A percentile compares a stretch with the other conserved stretches of the same genome.
Evolutionary conservation across 1,140 invertebrate species (phyloP).

Genomic region (Calosoma granatense): DNA sequence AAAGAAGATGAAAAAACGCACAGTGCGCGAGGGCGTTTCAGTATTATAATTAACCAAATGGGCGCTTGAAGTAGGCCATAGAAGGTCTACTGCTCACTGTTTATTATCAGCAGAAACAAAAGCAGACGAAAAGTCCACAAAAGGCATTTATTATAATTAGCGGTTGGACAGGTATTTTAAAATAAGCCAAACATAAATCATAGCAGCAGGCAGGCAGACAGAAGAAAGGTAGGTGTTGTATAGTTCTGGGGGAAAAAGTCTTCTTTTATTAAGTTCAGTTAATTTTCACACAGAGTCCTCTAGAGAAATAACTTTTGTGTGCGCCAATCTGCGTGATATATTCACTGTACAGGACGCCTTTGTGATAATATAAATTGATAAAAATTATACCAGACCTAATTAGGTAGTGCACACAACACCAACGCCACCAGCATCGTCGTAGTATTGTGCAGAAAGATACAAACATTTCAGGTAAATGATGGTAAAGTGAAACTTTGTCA

Average conservation of each 20-base stretch:
- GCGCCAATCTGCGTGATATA: slow-evolving; percentile 3
- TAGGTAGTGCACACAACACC: too few relatives aligned
- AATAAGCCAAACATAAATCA: background rate
- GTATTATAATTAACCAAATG: slow-evolving; percentile 7
- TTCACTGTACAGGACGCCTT: background rate
- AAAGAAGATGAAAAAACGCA: too few relatives aligned
- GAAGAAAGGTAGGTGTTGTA: background rate
- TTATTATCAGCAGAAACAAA: background rate
- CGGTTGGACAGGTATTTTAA: slow-evolving; percentile 8
- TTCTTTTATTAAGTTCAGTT: background rate
- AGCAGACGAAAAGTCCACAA: background rate
- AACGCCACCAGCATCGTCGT: too few relatives aligned
- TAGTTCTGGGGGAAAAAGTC: background rate
- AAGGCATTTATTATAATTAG: slow-evolving; percentile 7
- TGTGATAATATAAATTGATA: slow-evolving; percentile 7
- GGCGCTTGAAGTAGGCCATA: background rate
- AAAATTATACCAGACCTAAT: background rate
- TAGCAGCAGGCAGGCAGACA: too few relatives aligned
- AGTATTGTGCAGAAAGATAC: too few relatives aligned
- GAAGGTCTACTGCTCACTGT: background rate
- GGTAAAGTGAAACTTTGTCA: too few relatives aligned
- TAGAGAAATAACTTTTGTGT: slow-evolving; percentile 6
- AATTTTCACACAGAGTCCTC: slow-evolving; percentile 1
- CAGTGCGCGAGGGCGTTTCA: too few relatives aligned
- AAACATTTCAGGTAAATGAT: too few relatives aligned